phyloP scores from a whole-genome alignment of 2,797 vertebrate species.

The Halcyon leucocephala region DNA sequence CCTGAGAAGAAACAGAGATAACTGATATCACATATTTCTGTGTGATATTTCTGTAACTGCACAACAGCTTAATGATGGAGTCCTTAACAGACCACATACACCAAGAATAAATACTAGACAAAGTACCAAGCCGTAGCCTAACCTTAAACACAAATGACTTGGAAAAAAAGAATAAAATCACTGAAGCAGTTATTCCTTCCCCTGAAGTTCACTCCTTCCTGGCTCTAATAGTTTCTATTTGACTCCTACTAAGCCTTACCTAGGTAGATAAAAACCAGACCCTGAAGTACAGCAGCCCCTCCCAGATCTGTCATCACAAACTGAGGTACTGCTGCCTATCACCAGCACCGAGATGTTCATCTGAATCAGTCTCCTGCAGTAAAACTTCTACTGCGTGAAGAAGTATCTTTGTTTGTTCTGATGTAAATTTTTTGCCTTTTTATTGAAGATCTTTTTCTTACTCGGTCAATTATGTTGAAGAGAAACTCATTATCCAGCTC shows the following conservation, averaged over 20 bases:
- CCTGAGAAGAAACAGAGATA: neutral
- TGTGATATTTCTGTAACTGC: no score
- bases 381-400: neutral
- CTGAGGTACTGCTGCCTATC: neutral
- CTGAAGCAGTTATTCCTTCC: neutral
- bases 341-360: neutral
- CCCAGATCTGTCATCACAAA: neutral
- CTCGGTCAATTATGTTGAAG: fast-evolving
- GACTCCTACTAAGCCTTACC: neutral
- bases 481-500: neutral
- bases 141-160: neutral
- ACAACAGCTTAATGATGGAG: neutral
- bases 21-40: no score
- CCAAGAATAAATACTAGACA: neutral
- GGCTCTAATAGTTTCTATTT: neutral
- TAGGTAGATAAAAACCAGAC: neutral
- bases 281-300: neutral
- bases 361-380: neutral
- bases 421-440: neutral
- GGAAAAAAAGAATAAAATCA: neutral
- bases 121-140: neutral
- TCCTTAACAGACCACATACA: neutral
- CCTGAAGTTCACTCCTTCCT: neutral
- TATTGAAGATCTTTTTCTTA: neutral
- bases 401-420: neutral